Evolutionary conservation across 1,140 invertebrate genomes (phyloP).

Genomic region (Coptotermes formosanus): DNA sequence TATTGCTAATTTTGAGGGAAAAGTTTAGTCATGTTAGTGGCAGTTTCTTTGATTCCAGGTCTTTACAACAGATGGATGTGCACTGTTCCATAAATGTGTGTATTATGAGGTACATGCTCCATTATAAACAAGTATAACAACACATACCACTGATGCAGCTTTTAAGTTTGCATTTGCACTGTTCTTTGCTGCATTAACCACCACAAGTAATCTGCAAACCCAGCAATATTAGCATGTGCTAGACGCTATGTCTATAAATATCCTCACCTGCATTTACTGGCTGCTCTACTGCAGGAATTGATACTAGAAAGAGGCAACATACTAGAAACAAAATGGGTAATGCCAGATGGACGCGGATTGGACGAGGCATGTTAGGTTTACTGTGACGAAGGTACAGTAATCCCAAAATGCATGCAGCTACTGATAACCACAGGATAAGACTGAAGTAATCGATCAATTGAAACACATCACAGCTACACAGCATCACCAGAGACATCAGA

Average conservation of each 20-base stretch:
- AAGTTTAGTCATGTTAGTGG: no score
- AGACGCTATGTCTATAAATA: neutral
- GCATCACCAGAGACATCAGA: constrained; percentile 67
- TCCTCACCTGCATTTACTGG: constrained; percentile 40
- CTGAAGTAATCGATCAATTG: constrained; percentile 77
- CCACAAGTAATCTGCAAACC: no score
- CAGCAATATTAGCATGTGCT: no score
- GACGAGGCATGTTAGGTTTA: constrained; percentile 71
- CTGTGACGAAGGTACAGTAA: constrained; percentile 74
- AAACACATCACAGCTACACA: constrained; percentile 68
- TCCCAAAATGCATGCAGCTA: constrained; percentile 71
- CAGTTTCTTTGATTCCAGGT: no score
- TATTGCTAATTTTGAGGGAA: no score
- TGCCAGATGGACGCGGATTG: constrained; percentile 71
- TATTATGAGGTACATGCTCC: no score
- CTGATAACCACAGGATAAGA: constrained; percentile 76
- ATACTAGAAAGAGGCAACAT: constrained; percentile 52
- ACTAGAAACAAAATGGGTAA: constrained; percentile 54
- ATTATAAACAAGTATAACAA: neutral
- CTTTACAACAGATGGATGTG: no score
- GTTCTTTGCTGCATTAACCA: no score
- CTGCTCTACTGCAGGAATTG: constrained; percentile 50
- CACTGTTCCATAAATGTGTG: no score
- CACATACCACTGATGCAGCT: no score
- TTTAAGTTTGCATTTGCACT: no score